Conservation (phyloP, 1,140 invertebrate species). For the Drosophila sucinea region DNA sequence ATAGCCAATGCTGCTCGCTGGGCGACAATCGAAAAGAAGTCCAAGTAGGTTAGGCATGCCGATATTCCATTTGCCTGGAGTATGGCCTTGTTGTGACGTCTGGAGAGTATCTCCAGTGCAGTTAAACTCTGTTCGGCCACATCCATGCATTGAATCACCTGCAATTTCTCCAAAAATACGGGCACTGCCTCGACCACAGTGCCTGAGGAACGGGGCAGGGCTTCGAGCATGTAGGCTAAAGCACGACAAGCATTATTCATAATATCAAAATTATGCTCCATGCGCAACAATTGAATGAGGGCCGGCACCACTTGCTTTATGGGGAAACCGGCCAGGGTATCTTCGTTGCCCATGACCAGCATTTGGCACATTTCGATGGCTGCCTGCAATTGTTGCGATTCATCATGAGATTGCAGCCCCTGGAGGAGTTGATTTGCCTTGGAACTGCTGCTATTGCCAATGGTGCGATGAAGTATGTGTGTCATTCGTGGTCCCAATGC, state of each 20-base stretch:
- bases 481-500: slow-evolving; percentile 98
- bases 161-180: slow-evolving; percentile 96
- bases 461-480: slow-evolving; percentile 96
- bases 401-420: slow-evolving; percentile 97
- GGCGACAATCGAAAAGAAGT: slow-evolving; percentile 98
- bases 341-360: slow-evolving; percentile 99
- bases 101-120: slow-evolving; percentile 97
- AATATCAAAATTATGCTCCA: slow-evolving; percentile 99
- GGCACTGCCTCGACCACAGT: slow-evolving; percentile 98
- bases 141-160: slow-evolving; percentile 99
- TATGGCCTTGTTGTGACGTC: slow-evolving; percentile 98
- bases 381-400: slow-evolving; percentile 97
- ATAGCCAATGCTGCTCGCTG: slow-evolving; percentile 97
- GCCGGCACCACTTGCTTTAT: slow-evolving; percentile 99
- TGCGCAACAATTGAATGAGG: slow-evolving; percentile 92
- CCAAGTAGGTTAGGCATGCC: slow-evolving; percentile 97
- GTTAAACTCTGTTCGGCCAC: slow-evolving; percentile 98
- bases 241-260: slow-evolving; percentile 99
- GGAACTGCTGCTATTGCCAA: slow-evolving; percentile 92
- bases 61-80: slow-evolving; percentile 96
- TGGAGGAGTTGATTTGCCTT: slow-evolving; percentile 97
- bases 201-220: slow-evolving; percentile 96
- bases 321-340: slow-evolving; percentile 98
- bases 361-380: slow-evolving; percentile 99
- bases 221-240: slow-evolving; percentile 99